Conservation (phyloP, 2,888 invertebrate genomes). For the Harpagoxenus sublaevis region DNA sequence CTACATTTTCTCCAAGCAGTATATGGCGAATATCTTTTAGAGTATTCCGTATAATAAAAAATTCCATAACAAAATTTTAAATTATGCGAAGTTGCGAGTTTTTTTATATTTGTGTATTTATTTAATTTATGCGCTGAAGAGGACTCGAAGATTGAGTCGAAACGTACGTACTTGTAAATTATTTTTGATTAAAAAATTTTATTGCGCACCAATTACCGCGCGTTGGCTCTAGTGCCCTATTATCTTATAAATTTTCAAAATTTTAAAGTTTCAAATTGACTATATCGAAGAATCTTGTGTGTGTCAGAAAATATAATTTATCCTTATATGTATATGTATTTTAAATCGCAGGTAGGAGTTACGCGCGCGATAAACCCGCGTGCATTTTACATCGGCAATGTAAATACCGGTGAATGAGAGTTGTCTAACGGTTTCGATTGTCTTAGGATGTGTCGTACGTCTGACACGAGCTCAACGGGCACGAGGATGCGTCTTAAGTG, state of each 20-base stretch:
- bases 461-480: constrained; percentile 27
- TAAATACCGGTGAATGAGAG: constrained; percentile 66
- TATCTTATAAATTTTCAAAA: too few relatives aligned
- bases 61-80: not conserved
- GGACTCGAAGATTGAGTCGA: too few relatives aligned
- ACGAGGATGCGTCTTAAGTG: constrained; percentile 56
- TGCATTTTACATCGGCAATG: constrained; percentile 14
- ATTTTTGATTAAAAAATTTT: too few relatives aligned
- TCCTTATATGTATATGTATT: not conserved
- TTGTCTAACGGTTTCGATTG: constrained; percentile 75
- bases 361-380: not conserved
- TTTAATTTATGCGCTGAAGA: too few relatives aligned
- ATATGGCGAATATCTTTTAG: not conserved
- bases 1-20: not conserved
- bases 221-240: too few relatives aligned
- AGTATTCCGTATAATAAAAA: not conserved
- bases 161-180: too few relatives aligned
- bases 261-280: not conserved
- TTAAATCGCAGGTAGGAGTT: not conserved
- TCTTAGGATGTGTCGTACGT: constrained; percentile 72
- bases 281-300: not conserved
- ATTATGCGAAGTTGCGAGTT: too few relatives aligned
- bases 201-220: too few relatives aligned
- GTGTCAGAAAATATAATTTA: not conserved
- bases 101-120: too few relatives aligned